These are phyloP conservation scores for Irena cyanogastra DNA, from an alignment of 2,113 vertebrate genomes.

Conservation along the genomic window DNA sequence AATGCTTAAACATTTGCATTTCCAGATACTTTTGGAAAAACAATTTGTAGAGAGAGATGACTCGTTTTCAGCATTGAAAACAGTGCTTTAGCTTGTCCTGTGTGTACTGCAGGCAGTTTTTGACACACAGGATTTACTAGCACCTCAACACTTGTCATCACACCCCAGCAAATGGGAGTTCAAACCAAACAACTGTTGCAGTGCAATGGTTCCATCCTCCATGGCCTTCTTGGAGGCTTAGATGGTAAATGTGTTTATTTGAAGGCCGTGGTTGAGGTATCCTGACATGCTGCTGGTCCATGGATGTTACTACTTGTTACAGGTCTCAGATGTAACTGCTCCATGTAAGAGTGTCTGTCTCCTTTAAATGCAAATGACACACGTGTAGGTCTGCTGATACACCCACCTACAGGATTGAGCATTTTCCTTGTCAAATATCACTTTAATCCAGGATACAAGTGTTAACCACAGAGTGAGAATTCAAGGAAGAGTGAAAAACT, in stretches of 20 bases:
- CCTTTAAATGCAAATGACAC: not conserved
- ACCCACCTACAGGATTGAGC: not conserved
- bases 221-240: not conserved
- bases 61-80: slow-evolving; percentile 10
- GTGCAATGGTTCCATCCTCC: not conserved
- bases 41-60: not conserved
- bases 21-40: slow-evolving; percentile 1
- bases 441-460: not conserved
- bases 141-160: not conserved
- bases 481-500: not conserved
- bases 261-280: not conserved
- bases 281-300: not conserved
- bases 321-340: not conserved
- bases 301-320: not conserved
- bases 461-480: not conserved
- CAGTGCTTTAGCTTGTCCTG: not conserved
- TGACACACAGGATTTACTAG: not conserved
- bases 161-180: slow-evolving; percentile 50
- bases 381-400: not conserved
- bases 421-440: not conserved
- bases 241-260: not conserved
- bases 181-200: slow-evolving; percentile 45
- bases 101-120: not conserved
- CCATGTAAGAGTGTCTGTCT: not conserved
- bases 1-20: slow-evolving; percentile 8